Evolutionary conservation across 2,888 invertebrate species (phyloP), one percentile per base, ranked within the genome.

Genomic region (Eumacrocentrus americanus): DNA sequence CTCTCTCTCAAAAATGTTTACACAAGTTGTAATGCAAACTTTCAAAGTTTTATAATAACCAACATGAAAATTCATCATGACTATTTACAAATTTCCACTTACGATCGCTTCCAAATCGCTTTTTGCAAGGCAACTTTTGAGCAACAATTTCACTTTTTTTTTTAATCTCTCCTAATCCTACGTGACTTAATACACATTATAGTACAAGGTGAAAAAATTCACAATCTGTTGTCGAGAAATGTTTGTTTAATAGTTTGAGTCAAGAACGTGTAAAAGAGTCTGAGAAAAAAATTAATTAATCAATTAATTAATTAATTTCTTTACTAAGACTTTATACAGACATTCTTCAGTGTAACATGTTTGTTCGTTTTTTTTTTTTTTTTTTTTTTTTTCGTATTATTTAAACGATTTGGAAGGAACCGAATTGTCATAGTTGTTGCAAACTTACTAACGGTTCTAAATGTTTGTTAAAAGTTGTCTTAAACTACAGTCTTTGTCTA

Each of bases 401-500:
- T 63, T 37, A 69, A 69, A 70, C 72, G 72, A 70, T 75, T 71
- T 71, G 71, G 70, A 72, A 72, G 68, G 63, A 69, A 71, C 66
- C 72, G 69, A 68, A 67, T 65, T 61, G 63, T 66, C 67, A 57
- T 62, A 58, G 61, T 67, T 67, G 64, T 67, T 67, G 50, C 65
- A 60, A 69, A 66, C 63, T 64, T 55, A 60, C 67, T 64, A 71
- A 72, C 72, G 72, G 72, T 75, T 70, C 69, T 71, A 70, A 59
- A 70, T 74, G 70, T 75, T 73, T 73, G 74, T 76, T 76, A 73
- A 76, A 74, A 77, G 73, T 74, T 74, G 74, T 72, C 74, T 78
- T 75, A 77, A 76, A 74, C 78, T 78, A 77, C 74, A 77, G 74
- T 74, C 74, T 75, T 72, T 73, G 71, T 77, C 71, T 71, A 74